A percentile compares a stretch with the other conserved stretches of the same genome.
Evolutionary conservation across 1,140 invertebrate species (phyloP).

Genomic region (Bursaphelenchus mucronatus): DNA sequence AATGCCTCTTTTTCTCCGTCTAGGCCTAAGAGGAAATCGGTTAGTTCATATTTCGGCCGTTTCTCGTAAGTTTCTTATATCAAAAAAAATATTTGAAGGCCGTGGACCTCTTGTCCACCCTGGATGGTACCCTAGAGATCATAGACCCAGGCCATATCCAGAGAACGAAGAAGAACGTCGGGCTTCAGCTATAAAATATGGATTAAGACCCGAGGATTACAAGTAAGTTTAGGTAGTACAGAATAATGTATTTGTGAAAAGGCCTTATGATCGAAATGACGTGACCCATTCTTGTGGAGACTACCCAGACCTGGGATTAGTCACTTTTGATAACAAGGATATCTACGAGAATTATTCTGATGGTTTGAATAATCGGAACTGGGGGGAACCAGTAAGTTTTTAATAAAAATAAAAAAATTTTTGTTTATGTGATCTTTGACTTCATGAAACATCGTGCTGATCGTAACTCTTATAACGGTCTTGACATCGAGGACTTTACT

Average conservation of each 20-base stretch:
- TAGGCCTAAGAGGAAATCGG: not conserved
- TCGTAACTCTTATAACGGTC: constrained; percentile 52
- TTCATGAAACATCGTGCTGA: constrained; percentile 50
- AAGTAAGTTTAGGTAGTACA: constrained; percentile 28
- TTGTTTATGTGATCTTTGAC: constrained; percentile 44
- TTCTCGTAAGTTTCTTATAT: not conserved
- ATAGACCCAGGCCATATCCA: constrained; percentile 51
- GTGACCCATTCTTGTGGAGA: constrained; percentile 42
- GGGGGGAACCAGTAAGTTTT: constrained; percentile 52
- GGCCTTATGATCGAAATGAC: constrained; percentile 36
- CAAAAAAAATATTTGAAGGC: constrained; percentile 14
- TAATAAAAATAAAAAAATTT: not conserved
- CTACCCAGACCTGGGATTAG: constrained; percentile 54
- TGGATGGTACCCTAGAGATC: constrained; percentile 57
- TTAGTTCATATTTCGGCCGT: not conserved
- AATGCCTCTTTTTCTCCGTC: not conserved
- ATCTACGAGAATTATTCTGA: constrained; percentile 56
- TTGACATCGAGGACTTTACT: constrained; percentile 53
- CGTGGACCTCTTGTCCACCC: constrained; percentile 47
- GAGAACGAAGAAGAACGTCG: constrained; percentile 56
- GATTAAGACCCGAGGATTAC: constrained; percentile 58
- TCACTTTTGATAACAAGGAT: constrained; percentile 56
- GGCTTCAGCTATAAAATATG: constrained; percentile 52
- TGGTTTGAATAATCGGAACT: constrained; percentile 46
- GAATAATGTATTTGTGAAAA: constrained; percentile 23